Base-by-base conservation (phyloP, 2,113 vertebrate genomes). In the Corythoichthys intestinalis region DNA sequence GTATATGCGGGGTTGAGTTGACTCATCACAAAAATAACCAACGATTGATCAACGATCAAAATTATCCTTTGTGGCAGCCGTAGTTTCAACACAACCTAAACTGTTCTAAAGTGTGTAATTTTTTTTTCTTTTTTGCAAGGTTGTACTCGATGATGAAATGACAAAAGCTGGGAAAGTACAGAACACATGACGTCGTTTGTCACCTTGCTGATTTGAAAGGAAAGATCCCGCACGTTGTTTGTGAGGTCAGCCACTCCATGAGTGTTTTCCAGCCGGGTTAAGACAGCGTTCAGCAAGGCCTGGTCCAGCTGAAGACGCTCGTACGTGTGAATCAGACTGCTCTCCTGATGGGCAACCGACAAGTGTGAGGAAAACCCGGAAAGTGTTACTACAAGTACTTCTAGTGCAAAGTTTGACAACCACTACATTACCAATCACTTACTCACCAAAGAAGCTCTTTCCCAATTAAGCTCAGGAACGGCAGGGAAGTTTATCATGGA, bases 281-380 rank as follows among this genome's bases (percentile, higher is more conserved):
- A 35, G 50, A 91, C 8, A 0, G 65, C 9, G 20, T 4, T 73
- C 68, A 93, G 84, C 6, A 90, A 53, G 35, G 65, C 79, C 41
- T 46, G 63, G 69, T 90, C 83, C 60, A 87, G 71, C 73, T 85
- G 85, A 2, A 92, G 83, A n/a, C 90, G 90, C 49, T 90, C 82
- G 0, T 53, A 59, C 14, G 90, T 86, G 2, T 0, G 15, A 2
- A 5, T 78, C 78, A 92, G 70, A 17, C 72, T 54, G 28, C 17
- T 75, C 47, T 85, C 83, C 91, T 92, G n/a, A 13, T 34, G 20
- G 53, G 20, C 7, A 8, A 44, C 6, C 41, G 6, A 44, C 41
- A 1, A 17, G n/a, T 17, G 50, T 17, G n/a, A 20, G 6, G 10
- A 56, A 56, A 20, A 20, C 15, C 52, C 9, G n/a, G 39, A 1